Conservation (phyloP, 2,113 vertebrate species). For the Anolis sagrei region DNA sequence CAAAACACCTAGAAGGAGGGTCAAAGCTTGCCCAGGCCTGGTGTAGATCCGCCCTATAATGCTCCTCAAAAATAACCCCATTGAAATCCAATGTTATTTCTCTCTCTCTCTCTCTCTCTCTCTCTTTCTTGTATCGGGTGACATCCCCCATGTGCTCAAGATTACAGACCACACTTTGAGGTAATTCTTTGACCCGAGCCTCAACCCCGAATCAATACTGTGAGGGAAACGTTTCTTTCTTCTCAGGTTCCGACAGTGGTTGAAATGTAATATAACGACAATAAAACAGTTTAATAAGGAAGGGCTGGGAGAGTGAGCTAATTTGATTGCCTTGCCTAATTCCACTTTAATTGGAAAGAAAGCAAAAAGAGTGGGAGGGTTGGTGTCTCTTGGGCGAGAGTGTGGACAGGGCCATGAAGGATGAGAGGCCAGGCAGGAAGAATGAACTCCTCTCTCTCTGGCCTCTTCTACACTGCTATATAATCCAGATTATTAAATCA, state of each 20-base stretch:
- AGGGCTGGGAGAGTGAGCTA: conserved; percentile 85
- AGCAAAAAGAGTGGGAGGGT: conserved; percentile 44
- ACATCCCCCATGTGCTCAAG: conserved; percentile 27
- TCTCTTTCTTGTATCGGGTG: no score
- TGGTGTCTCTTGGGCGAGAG: conserved; percentile 43
- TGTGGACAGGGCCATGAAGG: conserved; percentile 39
- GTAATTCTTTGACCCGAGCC: conserved; percentile 66
- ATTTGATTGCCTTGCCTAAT: conserved; percentile 88
- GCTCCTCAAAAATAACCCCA: no score
- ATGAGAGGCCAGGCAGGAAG: conserved; percentile 61
- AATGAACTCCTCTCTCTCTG: conserved; percentile 45
- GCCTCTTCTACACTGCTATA: no score
- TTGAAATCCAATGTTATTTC: neutral
- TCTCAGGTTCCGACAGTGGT: conserved; percentile 75
- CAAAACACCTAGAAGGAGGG: no score
- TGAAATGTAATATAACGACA: conserved; percentile 86
- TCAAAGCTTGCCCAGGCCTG: no score
- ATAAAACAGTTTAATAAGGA: conserved; percentile 86
- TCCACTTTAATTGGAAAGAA: conserved; percentile 89
- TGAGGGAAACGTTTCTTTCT: conserved; percentile 68
- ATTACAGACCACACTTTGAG: conserved; percentile 53
- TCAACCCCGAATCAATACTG: conserved; percentile 66
- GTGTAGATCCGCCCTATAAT: no score
- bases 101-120: no score
- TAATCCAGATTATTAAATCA: no score